Percentiles rank a stretch among this genome's conserved stretches.
Conservation (phyloP, 2,113 vertebrate species). For the Lycocorax pyrrhopterus region DNA sequence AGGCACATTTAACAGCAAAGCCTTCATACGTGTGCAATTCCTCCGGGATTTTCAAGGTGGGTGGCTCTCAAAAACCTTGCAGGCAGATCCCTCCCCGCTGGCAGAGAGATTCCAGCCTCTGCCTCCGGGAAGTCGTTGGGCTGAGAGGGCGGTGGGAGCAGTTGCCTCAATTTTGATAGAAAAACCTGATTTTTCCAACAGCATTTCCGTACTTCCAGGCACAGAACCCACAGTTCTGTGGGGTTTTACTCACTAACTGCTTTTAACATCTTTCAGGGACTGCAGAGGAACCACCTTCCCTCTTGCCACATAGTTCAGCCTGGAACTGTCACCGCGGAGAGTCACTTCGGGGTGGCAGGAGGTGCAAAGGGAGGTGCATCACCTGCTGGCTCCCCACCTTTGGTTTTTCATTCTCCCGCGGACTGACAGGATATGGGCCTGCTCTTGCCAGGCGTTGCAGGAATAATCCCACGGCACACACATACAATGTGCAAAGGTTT, state of each 20-base stretch:
- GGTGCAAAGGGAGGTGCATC: neutral
- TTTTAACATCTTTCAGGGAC: neutral
- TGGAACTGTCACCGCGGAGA: neutral
- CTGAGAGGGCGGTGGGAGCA: neutral
- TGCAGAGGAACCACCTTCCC: neutral
- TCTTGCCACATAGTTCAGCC: neutral
- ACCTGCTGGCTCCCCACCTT: neutral
- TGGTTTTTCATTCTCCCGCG: neutral
- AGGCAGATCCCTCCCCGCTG: neutral
- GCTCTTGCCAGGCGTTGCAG: neutral
- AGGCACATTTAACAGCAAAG: neutral
- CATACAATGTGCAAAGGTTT: neutral
- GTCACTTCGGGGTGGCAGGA: neutral
- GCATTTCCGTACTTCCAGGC: neutral
- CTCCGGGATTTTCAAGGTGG: neutral
- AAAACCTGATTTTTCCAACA: neutral
- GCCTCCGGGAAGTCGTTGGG: neutral
- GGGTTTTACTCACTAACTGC: neutral
- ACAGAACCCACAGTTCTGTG: neutral
- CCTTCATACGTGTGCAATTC: neutral
- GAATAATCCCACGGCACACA: neutral
- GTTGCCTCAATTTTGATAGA: neutral
- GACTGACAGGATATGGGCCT: neutral
- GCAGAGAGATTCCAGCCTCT: neutral
- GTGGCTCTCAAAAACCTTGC: neutral